phyloP scores from a whole-genome alignment of 2,888 invertebrate species.

The Trimorus sp. region DNA sequence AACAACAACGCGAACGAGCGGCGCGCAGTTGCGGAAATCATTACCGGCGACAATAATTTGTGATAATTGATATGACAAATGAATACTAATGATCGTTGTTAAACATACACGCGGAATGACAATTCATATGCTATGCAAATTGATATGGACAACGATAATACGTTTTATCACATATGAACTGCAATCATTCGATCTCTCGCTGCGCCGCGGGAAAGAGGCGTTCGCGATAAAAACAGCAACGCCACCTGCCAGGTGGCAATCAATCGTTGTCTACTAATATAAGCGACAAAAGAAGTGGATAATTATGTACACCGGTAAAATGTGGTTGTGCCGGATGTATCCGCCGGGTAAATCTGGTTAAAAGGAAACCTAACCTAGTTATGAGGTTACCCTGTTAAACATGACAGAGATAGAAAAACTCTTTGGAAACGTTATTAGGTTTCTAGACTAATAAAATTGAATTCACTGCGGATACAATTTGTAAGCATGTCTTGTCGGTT shows the following conservation, averaged over 20 bases:
- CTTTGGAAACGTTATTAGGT: too few relatives aligned
- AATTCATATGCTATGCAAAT: slow-evolving; percentile 21
- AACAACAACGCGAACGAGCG: slow-evolving; percentile 18
- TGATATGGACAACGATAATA: slow-evolving; percentile 30
- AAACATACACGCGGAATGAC: slow-evolving; percentile 16
- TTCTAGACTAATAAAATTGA: too few relatives aligned
- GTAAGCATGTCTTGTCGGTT: too few relatives aligned
- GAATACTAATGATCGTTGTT: slow-evolving; percentile 35
- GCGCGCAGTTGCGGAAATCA: slow-evolving; percentile 26
- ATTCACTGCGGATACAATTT: too few relatives aligned
- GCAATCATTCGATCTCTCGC: neutral
- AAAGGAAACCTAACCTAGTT: too few relatives aligned
- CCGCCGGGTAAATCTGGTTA: too few relatives aligned
- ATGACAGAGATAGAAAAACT: too few relatives aligned
- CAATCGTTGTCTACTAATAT: too few relatives aligned
- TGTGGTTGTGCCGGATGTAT: neutral
- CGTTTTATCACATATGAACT: neutral
- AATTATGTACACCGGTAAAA: neutral
- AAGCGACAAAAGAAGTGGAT: too few relatives aligned
- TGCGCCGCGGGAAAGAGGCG: neutral
- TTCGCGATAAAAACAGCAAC: too few relatives aligned
- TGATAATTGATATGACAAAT: slow-evolving; percentile 50
- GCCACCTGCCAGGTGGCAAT: too few relatives aligned
- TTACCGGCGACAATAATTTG: slow-evolving; percentile 37
- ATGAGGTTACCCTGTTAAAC: too few relatives aligned